phyloP scores from a whole-genome alignment of 2,113 vertebrate species.

The Triplophysa tibetana region DNA sequence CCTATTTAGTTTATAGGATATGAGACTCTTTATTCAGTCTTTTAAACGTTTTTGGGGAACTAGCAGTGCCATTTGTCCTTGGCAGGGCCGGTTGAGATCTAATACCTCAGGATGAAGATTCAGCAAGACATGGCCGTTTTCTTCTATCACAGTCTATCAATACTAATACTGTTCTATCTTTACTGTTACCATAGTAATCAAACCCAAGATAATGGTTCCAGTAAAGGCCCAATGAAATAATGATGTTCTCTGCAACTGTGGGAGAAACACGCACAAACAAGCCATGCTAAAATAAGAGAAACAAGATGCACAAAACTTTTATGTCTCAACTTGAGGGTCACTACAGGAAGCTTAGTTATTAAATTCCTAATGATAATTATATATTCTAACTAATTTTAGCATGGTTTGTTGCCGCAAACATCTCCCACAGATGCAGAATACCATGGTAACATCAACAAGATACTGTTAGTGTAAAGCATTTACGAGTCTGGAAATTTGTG shows the following conservation, averaged over 20 bases:
- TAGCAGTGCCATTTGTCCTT: constrained; percentile 61
- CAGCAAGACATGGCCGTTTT: constrained; percentile 50
- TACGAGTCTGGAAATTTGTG: too few species aligned
- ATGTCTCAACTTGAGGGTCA: neutral
- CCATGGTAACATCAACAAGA: constrained; percentile 41
- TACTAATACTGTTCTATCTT: constrained; percentile 42
- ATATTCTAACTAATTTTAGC: neutral
- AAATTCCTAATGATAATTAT: neutral
- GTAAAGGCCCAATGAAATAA: constrained; percentile 8
- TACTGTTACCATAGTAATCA: constrained; percentile 49
- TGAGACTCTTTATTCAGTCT: constrained; percentile 44
- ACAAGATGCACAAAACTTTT: neutral
- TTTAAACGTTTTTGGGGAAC: constrained; percentile 61
- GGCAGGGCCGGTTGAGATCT: constrained; percentile 54
- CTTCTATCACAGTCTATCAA: constrained; percentile 42
- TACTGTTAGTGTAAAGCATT: constrained; percentile 24
- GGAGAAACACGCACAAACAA: neutral
- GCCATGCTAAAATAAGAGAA: constrained; percentile 14
- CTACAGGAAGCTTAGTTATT: neutral
- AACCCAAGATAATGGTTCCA: constrained; percentile 19
- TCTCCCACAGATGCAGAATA: constrained; percentile 36
- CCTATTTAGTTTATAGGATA: constrained; percentile 62
- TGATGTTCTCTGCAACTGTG: constrained; percentile 13
- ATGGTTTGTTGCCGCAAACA: neutral
- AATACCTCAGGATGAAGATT: constrained; percentile 61